phyloP scores from a whole-genome alignment of 2,797 vertebrate species.

The Simalia tracyae region DNA sequence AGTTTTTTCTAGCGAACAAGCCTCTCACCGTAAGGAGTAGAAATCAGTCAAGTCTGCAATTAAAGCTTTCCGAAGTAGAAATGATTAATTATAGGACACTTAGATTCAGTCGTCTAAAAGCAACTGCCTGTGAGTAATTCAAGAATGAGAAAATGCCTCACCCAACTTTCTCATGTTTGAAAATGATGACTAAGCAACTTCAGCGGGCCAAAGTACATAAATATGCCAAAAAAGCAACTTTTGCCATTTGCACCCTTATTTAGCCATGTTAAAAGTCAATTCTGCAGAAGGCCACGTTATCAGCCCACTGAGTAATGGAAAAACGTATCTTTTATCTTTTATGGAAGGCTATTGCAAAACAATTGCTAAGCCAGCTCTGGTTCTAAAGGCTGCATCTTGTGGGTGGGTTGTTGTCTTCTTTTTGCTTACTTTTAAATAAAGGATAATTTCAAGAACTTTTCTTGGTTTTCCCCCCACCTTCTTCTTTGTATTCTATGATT shows the following conservation, averaged over 20 bases:
- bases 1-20: neutral
- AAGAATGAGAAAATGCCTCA: slow-evolving; percentile 6
- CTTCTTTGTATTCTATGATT: neutral
- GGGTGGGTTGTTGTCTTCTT: neutral
- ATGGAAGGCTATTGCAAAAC: neutral
- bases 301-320: neutral
- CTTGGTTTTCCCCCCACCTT: too few relatives aligned
- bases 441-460: neutral
- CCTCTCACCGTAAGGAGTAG: neutral
- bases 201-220: neutral
- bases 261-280: slow-evolving; percentile 8
- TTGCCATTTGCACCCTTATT: neutral
- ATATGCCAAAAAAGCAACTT: neutral
- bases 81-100: neutral
- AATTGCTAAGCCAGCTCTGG: neutral
- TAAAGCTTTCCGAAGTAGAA: slow-evolving; percentile 10
- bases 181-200: neutral
- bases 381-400: neutral
- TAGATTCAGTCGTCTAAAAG: neutral
- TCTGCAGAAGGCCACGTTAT: neutral
- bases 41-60: neutral
- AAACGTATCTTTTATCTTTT: neutral
- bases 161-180: slow-evolving; percentile 17
- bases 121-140: slow-evolving; percentile 2
- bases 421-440: neutral